Base-by-base conservation (phyloP, 2,113 vertebrate species). In the Willisornis vidua region DNA sequence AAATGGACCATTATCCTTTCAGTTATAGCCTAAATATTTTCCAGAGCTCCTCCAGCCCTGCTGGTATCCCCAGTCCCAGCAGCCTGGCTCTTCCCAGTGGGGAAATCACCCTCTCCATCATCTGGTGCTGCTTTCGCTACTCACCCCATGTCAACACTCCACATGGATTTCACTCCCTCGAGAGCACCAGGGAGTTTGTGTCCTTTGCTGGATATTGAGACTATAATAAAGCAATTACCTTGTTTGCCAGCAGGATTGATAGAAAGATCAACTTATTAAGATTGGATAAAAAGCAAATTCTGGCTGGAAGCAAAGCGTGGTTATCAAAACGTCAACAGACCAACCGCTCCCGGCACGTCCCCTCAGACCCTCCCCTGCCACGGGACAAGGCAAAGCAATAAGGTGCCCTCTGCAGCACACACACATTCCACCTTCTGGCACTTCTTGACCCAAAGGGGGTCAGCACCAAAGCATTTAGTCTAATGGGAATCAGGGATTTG, bases 331-430 rank as follows among this genome's bases (percentile, higher is more conserved):
- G 45, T 67, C 92, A 68, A 58, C 43, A 68, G 7, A 46, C 6
- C 4, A 3, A 39, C 61, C 6, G 66, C 48, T 90, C 74, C 78
- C 58, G 48, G 89, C 57, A 5, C 48, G 37, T 65, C 71, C 91
- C 94, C 57, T 7, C 3, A 85, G 71, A 39, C 35, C 29, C 51
- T 6, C 85, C 66, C 54, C 20, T 31, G 80, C 55, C 75, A 22
- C 14, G 14, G 46, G 75, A n/a, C 84, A 76, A 58, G n/a, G 92
- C 45, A 46, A 6, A 35, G 92, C 45, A 46, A 6, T 20, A 7
- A 84, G 87, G 90, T 95, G 92, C 92, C 92, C 90, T 93, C 92
- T 93, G 54, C 87, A 91, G 92, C 76, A 11, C 48, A 12, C 28
- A 9, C 62, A 24, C n/a, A 12, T 24, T 4, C 54, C 25, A 1